phyloP scores from a whole-genome alignment of 2,888 invertebrate species.

The Galeopsomyia nigrocyanea region DNA sequence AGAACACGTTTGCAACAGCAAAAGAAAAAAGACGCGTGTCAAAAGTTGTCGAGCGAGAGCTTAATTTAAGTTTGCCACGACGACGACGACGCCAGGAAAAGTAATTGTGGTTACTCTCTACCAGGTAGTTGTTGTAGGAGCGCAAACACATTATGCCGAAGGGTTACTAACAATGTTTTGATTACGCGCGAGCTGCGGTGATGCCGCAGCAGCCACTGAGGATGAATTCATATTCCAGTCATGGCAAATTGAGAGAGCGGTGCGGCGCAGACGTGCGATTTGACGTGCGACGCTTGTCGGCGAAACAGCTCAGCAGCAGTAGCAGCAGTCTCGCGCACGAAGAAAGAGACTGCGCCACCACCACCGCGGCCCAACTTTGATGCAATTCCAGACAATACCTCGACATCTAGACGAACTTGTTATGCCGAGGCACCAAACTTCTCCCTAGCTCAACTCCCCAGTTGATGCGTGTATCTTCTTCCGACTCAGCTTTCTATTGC shows the following conservation, averaged over 20 bases:
- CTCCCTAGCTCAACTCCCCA: constrained; percentile 39
- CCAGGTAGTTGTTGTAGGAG: constrained; percentile 15
- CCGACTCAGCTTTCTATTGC: too few species aligned
- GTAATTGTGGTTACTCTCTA: constrained; percentile 34
- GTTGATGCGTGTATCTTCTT: too few species aligned
- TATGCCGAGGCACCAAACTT: constrained; percentile 31
- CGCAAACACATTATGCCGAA: constrained; percentile 35
- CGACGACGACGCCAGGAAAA: constrained; percentile 19
- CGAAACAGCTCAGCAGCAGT: constrained; percentile 32
- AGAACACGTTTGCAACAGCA: background rate
- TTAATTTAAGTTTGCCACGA: constrained; percentile 43
- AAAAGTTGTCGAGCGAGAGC: constrained; percentile 6
- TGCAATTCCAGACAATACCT: constrained; percentile 57
- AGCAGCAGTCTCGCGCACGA: constrained; percentile 38
- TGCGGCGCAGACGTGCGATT: constrained; percentile 38
- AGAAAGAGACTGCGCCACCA: constrained; percentile 34
- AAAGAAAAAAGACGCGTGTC: constrained; percentile 1
- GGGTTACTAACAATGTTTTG: constrained; percentile 47
- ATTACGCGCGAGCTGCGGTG: constrained; percentile 23
- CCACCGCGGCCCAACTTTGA: constrained; percentile 53
- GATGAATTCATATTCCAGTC: constrained; percentile 44
- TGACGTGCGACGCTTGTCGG: constrained; percentile 47
- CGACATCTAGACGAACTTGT: constrained; percentile 55
- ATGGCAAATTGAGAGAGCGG: constrained; percentile 41
- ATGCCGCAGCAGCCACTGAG: constrained; percentile 6